Evolutionary conservation across 2,797 vertebrate species (phyloP), one percentile per base, ranked within the genome.

Genomic region (Acanthurus tractus): DNA sequence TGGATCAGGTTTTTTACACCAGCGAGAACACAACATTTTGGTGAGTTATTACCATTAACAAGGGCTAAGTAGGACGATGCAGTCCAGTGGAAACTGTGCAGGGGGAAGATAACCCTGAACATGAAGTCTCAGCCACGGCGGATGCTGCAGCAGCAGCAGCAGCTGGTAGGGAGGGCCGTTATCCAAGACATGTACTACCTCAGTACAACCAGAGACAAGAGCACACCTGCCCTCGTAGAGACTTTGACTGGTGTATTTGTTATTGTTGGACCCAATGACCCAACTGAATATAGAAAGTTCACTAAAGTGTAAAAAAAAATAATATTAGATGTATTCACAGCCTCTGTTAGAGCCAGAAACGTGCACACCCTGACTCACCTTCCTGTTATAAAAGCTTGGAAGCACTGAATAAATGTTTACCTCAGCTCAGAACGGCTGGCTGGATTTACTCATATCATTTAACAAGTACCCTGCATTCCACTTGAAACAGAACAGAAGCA

Each of bases 221-320:
- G 86, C 70, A 56, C 84, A 87, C 79, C 86, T 83, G 83, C 57
- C 54, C 17, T 54, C n/a, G 45, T 46, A 9, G 2, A 70, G 44
- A 66, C 70, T 52, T 73, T 52, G 38, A 49, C 40, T 42, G 44
- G 62, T 61, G 12, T 49, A n/a, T 67, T 62, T 63, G 38, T 63
- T 71, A 65, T 73, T 63, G 29, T 23, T 44, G 63, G 70, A 70
- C 61, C 46, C 59, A 58, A 25, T 82, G 74, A 86, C 77, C 65
- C 48, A 64, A 46, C 20, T 45, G 6, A 12, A 54, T 38, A 49
- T 4, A 75, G n/a, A 67, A 38, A 72, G 25, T 11, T 48, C 59
- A 63, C 8, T 4, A 10, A 48, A 62, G 25, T 75, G 6, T 8
- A 46, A 59, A 45, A 71, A n/a, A 49, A 67, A 69, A 29, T 29